Evolutionary conservation across 2,888 invertebrate species (phyloP).

Genomic region (Xiphydria camelus): DNA sequence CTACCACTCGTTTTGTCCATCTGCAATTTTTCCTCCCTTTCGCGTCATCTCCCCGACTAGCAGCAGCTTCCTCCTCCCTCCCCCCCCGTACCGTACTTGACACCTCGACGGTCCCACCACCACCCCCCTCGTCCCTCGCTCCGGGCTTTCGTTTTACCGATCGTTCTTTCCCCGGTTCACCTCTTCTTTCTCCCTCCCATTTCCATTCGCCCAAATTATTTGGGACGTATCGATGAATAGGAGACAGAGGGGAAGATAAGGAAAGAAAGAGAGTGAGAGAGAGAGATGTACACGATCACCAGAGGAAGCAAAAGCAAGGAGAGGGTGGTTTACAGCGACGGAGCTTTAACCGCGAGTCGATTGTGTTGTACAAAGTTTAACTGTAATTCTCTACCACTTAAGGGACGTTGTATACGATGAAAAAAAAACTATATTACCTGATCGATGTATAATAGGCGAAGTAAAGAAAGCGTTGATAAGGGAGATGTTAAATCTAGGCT

Average conservation of each 20-base stretch:
- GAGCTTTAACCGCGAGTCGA: slow-evolving; percentile 4
- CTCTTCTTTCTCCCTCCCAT: background rate
- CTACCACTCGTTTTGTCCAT: slow-evolving; percentile 32
- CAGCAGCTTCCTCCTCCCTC: slow-evolving; percentile 4
- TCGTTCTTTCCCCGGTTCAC: background rate
- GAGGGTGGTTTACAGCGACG: background rate
- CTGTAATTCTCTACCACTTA: slow-evolving; percentile 1
- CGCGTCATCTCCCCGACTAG: background rate
- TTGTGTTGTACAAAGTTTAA: slow-evolving; percentile 8
- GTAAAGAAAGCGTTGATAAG: slow-evolving; percentile 2
- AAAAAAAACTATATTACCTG: slow-evolving; percentile 12
- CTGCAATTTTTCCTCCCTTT: slow-evolving; percentile 19
- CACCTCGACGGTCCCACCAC: slow-evolving; percentile 9
- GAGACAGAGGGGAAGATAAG: too few species aligned
- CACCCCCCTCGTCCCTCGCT: too few species aligned
- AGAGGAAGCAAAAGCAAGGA: too few species aligned
- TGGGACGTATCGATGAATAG: too few species aligned
- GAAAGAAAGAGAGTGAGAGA: too few species aligned
- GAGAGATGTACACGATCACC: too few species aligned
- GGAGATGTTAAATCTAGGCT: slow-evolving; percentile 5
- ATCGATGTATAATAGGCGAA: slow-evolving; percentile 4
- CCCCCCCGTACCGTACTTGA: slow-evolving; percentile 1
- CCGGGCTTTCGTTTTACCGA: background rate
- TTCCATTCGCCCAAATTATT: too few species aligned
- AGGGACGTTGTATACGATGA: slow-evolving; percentile 15